phyloP scores from a whole-genome alignment of 2,113 vertebrate species.

The Turdus rufiventris region DNA sequence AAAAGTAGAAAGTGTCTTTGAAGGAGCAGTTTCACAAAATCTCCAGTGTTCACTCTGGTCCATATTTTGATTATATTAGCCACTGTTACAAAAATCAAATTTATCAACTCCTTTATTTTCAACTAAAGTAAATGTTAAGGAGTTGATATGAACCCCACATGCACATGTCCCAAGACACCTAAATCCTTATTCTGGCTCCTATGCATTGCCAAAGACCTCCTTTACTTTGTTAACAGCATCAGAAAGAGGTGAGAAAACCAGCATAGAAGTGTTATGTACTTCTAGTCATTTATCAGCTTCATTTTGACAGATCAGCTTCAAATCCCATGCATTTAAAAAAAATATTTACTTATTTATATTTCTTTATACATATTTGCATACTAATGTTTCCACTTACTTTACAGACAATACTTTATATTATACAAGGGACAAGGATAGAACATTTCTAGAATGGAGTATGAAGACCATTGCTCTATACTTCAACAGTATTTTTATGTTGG shows the following conservation, averaged over 20 bases:
- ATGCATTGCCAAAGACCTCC: not conserved
- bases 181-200: not conserved
- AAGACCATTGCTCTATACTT: not conserved
- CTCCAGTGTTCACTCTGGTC: not conserved
- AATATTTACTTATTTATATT: not conserved
- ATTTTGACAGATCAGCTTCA: not conserved
- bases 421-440: not conserved
- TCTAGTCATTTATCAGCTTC: not conserved
- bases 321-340: not conserved
- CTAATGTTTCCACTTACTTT: not conserved
- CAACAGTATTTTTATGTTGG: not conserved
- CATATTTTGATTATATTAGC: not conserved
- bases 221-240: not conserved
- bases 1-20: not conserved
- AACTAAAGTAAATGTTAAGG: not conserved
- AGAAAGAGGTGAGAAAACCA: not conserved
- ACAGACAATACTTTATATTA: not conserved
- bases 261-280: not conserved
- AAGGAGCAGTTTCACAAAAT: not conserved
- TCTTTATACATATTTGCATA: not conserved
- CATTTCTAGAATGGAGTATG: not conserved
- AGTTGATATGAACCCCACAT: rapidly evolving
- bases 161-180: not conserved
- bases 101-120: not conserved
- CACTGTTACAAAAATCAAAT: not conserved